Evolutionary conservation across 1,140 invertebrate genomes (phyloP).

Genomic region (Amphibalanus amphitrite): DNA sequence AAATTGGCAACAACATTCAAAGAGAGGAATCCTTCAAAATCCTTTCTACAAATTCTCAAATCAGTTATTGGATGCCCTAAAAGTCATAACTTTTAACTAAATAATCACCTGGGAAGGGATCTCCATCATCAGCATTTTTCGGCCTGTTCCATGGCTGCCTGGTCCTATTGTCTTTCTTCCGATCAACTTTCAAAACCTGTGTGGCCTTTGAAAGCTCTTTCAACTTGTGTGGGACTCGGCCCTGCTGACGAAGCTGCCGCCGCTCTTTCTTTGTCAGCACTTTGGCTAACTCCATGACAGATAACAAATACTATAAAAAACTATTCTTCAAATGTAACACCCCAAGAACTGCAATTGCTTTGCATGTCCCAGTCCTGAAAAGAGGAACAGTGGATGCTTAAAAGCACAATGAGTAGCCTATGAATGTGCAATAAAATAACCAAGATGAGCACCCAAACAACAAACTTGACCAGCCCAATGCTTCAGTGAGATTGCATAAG

Average conservation of each 20-base stretch:
- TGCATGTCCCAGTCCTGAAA: too few relatives aligned
- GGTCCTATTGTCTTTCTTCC: background rate
- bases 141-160: background rate
- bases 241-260: background rate
- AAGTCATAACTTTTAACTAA: background rate
- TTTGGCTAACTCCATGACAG: background rate
- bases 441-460: too few relatives aligned
- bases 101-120: slow-evolving; percentile 3
- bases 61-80: background rate
- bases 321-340: too few relatives aligned
- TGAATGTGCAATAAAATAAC: too few relatives aligned
- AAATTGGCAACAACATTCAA: background rate
- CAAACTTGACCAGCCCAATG: too few relatives aligned
- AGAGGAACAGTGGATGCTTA: too few relatives aligned
- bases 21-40: background rate
- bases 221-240: background rate
- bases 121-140: background rate
- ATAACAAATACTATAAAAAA: too few relatives aligned
- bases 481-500: too few relatives aligned
- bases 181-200: background rate
- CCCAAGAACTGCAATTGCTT: too few relatives aligned
- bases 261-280: background rate
- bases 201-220: background rate
- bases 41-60: background rate
- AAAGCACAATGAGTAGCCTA: too few relatives aligned